phyloP scores from a whole-genome alignment of 2,888 invertebrate species.

The Eupeodes latifasciatus region DNA sequence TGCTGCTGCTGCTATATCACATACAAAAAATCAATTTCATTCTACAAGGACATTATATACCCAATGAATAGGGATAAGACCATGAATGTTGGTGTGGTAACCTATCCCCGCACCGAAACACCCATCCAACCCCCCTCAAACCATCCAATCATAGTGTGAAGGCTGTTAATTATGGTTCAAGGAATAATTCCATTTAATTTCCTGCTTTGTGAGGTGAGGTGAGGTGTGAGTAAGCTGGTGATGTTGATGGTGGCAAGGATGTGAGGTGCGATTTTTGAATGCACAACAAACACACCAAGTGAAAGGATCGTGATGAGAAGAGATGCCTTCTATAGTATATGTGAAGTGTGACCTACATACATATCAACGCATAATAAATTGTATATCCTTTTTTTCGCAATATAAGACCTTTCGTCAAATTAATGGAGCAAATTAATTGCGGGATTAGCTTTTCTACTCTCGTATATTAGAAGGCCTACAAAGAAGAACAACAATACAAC shows the following conservation, averaged over 20 bases:
- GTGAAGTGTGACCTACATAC: slow-evolving; percentile 26
- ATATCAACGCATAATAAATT: slow-evolving; percentile 1
- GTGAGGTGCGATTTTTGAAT: slow-evolving; percentile 39
- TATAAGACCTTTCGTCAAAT: slow-evolving; percentile 34
- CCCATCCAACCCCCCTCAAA: neutral
- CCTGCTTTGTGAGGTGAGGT: neutral
- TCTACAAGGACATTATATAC: slow-evolving; percentile 41
- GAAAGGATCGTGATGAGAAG: neutral
- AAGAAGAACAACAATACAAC: neutral
- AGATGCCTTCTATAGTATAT: slow-evolving; percentile 3
- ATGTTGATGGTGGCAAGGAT: too few species aligned
- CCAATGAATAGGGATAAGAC: slow-evolving; percentile 28
- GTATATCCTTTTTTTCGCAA: neutral
- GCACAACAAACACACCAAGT: neutral
- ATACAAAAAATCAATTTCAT: slow-evolving; percentile 55
- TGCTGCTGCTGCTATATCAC: neutral
- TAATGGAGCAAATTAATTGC: slow-evolving; percentile 64
- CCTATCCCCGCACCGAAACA: neutral
- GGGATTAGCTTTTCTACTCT: slow-evolving; percentile 8
- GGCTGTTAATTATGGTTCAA: slow-evolving; percentile 55
- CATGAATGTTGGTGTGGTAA: slow-evolving; percentile 18
- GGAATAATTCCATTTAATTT: slow-evolving; percentile 46
- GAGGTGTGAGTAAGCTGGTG: slow-evolving; percentile 1
- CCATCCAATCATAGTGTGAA: slow-evolving; percentile 3
- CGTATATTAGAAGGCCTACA: neutral